Evolutionary conservation across 2,888 invertebrate species (phyloP), one percentile per base, ranked within the genome.

Genomic region (Lasioglossum figueresi): DNA sequence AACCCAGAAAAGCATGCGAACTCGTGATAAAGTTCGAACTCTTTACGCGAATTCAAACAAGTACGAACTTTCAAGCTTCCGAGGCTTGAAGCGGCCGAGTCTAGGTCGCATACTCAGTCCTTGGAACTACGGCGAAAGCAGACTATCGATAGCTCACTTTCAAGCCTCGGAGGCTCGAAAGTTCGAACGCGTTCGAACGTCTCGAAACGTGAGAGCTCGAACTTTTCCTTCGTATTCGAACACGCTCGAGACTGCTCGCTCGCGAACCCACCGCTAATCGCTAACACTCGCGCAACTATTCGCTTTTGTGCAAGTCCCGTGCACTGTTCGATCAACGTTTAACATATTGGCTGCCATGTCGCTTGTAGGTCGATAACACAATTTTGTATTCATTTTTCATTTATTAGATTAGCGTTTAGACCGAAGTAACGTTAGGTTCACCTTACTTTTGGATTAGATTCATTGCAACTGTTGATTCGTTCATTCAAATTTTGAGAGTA

Each of bases 31-130:
- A 68, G 68, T 68, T 68, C 68, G 31, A 23, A 68, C 68, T 23
- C 68, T 68, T 63, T 68, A 68, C 37, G 68, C 37, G 37, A 68
- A 68, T 68, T 68, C 68, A 68, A 68, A 68, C 68, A 68, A 23
- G 68, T 37, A 68, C 68, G 37, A 68, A 68, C 68, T 68, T 68
- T 68, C 10, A 19, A 68, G 68, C 68, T 68, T 37, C 68, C 37
- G 68, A 23, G 37, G 68, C 23, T 68, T 23, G 68, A 68, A 68
- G 68, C 68, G 19, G 23, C 68, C 34, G 68, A 63, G 66, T 66
- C 66, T 23, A 34, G 34, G 66, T 31, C 34, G 66, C 19, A 16
- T 34, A 27, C 59, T 34, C 8, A 19, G 34, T 66, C 66, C 66
- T 31, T 34, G 16, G 66, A 34, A 34, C 66, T 34, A 34, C 66